Evolutionary conservation across 2,113 vertebrate species (phyloP).

Genomic region (Crotophaga sulcirostris): DNA sequence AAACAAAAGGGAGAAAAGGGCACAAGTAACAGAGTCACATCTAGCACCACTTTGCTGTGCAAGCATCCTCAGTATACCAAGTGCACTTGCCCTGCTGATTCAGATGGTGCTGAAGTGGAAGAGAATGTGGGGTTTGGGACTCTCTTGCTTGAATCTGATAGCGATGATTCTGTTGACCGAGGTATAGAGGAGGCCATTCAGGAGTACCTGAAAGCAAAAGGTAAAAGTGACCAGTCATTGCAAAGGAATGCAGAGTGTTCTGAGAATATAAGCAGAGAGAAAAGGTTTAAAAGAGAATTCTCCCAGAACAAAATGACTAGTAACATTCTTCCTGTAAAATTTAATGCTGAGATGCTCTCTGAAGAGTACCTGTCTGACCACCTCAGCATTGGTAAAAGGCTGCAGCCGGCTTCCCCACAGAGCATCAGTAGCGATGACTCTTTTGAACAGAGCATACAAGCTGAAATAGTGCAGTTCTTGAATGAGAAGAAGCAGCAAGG

Average conservation of each 20-base stretch:
- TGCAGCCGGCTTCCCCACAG: constrained; percentile 71
- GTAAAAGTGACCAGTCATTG: background rate
- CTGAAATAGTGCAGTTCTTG: constrained; percentile 81
- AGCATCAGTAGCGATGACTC: constrained; percentile 82
- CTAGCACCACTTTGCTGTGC: background rate
- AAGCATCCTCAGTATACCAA: background rate
- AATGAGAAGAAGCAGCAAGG: constrained; percentile 75
- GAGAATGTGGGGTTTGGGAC: background rate
- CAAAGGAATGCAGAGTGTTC: background rate
- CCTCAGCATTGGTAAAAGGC: background rate
- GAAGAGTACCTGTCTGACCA: constrained; percentile 14
- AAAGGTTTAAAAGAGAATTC: constrained; percentile 17
- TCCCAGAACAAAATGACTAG: background rate
- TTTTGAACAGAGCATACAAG: constrained; percentile 81
- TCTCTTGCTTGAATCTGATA: constrained; percentile 83
- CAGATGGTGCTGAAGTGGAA: constrained; percentile 13
- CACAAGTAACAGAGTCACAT: background rate
- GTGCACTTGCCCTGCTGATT: background rate
- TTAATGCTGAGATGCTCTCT: constrained; percentile 2
- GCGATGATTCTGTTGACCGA: constrained; percentile 91
- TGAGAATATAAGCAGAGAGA: background rate
- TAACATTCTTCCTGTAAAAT: constrained; percentile 4
- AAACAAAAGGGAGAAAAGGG: constrained; percentile 64
- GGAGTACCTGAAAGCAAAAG: constrained; percentile 91
- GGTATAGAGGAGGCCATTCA: constrained; percentile 95